phyloP scores from a whole-genome alignment of 2,888 invertebrate species.

The Eupithecia abbreviata region DNA sequence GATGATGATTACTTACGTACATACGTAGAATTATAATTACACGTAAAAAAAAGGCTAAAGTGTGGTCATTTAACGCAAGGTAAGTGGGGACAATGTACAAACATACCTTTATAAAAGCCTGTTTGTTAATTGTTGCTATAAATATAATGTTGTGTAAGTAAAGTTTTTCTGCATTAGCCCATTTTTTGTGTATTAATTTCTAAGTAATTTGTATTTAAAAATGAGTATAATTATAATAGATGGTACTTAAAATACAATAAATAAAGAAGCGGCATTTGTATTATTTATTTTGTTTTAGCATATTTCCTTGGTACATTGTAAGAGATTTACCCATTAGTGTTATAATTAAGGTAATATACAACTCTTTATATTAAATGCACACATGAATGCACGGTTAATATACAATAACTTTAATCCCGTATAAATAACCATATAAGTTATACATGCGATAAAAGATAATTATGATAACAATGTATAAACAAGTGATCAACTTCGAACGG shows the following conservation, averaged over 20 bases:
- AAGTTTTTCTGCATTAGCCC: no score
- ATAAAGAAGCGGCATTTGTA: constrained; percentile 84
- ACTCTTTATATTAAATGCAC: constrained; percentile 79
- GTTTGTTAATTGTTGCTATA: no score
- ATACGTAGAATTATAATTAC: background rate
- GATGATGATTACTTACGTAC: background rate
- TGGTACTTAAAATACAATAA: constrained; percentile 64
- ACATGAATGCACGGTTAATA: constrained; percentile 78
- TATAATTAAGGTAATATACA: constrained; percentile 77
- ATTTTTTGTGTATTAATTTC: no score
- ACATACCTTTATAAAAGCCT: no score
- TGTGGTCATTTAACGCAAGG: no score
- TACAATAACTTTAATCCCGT: constrained; percentile 62
- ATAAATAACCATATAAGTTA: constrained; percentile 80
- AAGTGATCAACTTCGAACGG: constrained; percentile 82
- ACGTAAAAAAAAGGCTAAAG: background rate
- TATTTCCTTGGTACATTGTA: constrained; percentile 83
- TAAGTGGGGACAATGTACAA: no score
- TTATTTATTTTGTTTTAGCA: constrained; percentile 81
- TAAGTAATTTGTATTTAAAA: background rate
- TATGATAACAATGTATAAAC: constrained; percentile 83
- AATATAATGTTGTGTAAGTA: no score
- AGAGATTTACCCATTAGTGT: constrained; percentile 76
- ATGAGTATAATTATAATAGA: constrained; percentile 1
- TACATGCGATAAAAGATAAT: constrained; percentile 77